Conservation (phyloP, 2,888 invertebrate species). For the Spilosoma lubricipeda region DNA sequence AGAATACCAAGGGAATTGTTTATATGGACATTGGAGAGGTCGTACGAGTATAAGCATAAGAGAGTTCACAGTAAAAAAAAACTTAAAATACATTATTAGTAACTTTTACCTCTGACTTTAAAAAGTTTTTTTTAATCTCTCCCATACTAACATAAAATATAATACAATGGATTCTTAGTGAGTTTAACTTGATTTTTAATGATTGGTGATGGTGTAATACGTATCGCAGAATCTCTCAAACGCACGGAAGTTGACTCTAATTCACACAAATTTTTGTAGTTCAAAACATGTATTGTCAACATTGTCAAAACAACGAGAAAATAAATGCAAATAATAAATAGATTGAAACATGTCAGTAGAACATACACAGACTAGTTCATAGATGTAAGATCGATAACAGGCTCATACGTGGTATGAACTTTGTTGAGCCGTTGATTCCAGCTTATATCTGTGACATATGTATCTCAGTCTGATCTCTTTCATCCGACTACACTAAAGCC, state of each 20-base stretch:
- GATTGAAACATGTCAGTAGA: neutral
- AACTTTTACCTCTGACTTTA: neutral
- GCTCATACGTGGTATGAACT: neutral
- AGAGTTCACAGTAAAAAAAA: neutral
- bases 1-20: conserved; percentile 26
- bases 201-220: no score
- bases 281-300: neutral
- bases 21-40: neutral
- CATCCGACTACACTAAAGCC: neutral
- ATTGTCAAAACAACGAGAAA: neutral
- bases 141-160: no score
- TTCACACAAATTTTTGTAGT: neutral
- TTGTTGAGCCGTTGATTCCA: neutral
- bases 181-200: no score
- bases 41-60: neutral
- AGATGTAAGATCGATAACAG: neutral
- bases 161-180: no score
- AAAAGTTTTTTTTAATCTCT: neutral
- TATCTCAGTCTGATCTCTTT: neutral
- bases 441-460: neutral
- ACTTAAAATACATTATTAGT: no score
- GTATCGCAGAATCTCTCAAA: no score
- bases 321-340: neutral
- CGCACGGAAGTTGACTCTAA: no score
- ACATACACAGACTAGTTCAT: neutral